Base-by-base conservation (phyloP, 2,113 vertebrate species). In the Climacteris rufus region DNA sequence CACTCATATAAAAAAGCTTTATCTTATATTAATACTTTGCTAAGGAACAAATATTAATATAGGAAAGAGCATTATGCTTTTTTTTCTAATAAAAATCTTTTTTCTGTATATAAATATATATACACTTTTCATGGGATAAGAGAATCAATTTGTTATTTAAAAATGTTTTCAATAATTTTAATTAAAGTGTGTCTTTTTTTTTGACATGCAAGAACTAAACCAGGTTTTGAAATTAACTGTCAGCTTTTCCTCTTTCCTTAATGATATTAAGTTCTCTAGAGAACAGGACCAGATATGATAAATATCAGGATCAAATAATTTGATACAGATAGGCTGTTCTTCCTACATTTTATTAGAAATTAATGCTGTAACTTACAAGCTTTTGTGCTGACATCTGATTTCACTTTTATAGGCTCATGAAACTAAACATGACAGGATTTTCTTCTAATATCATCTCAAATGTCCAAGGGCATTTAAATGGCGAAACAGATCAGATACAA, bases 381-480 rank as follows among this genome's bases (percentile, higher is more conserved):
- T 86, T 95, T 83, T 92, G 9, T 87, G 30, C 56, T 84, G 61
- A 84, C 68, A 95, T 94, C 82, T 94, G 77, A 94, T 94, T 94
- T 92, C 19, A 83, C 27, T 94, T 92, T 93, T 78, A 94, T 66
- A 85, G 52, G 18, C 9, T 88, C 47, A 63, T 93, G 84, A 97
- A 96, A 94, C 39, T 87, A 90, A 97, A 95, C 22, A 70, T 70
- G 72, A 89, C 45, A 92, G 24, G 17, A 93, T 83, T 96, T 94
- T 57, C 11, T 74, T 96, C 77, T 95, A 76, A 31, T 74, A 85
- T 94, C 86, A 25, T 74, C 88, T 96, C 71, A 85, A 53, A 87
- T 1, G 24, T 83, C 33, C 78, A 96, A 97, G 28, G 44, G 18
- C 52, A 91, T 81, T 91, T 94, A 94, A 94, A 61, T 14, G 27